A percentile compares a stretch with the other conserved stretches of the same genome.
Evolutionary conservation across 2,888 invertebrate genomes (phyloP).

Genomic region (Chirona hameri): DNA sequence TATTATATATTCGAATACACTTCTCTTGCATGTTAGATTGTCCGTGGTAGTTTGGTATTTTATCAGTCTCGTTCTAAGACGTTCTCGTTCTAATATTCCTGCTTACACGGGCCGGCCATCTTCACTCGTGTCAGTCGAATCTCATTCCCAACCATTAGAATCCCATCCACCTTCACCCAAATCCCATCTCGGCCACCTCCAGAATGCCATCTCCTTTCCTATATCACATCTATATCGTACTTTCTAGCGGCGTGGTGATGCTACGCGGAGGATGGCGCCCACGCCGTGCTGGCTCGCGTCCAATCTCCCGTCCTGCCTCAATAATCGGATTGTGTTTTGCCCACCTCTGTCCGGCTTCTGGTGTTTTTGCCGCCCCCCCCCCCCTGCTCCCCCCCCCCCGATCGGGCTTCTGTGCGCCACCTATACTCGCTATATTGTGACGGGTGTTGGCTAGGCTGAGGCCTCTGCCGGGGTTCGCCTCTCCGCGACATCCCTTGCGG

Average conservation of each 20-base stretch:
- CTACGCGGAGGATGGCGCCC: not conserved
- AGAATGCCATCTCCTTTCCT: not conserved
- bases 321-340: conserved; percentile 1
- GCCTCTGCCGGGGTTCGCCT: not conserved
- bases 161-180: not conserved
- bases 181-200: not conserved
- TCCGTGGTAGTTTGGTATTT: no score
- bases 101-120: no score
- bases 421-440: not conserved
- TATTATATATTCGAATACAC: no score
- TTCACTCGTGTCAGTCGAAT: no score
- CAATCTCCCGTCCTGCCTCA: not conserved
- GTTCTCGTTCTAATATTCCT: no score
- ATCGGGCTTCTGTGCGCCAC: not conserved
- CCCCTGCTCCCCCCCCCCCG: not conserved
- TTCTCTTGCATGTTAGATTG: no score
- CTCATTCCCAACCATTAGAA: no score
- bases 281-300: not conserved
- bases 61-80: no score
- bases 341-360: not conserved
- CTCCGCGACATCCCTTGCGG: not conserved
- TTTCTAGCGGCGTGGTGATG: no score
- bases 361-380: not conserved
- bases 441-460: not conserved
- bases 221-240: not conserved